Evolutionary conservation across 1,140 invertebrate species (phyloP).

Genomic region (Eufriesea mexicana): DNA sequence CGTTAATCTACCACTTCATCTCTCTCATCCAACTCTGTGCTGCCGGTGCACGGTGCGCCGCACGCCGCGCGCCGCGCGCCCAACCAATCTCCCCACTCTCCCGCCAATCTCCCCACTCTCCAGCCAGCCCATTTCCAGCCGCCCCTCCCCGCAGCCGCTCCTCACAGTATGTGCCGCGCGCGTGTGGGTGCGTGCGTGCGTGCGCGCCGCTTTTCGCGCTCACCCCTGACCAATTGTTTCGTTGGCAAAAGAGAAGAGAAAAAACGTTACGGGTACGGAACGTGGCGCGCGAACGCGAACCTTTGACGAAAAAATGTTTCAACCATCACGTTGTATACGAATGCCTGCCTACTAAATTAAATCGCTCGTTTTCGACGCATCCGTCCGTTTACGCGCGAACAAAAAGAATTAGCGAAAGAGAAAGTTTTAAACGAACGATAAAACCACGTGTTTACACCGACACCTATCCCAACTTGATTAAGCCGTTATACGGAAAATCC

Average conservation of each 20-base stretch:
- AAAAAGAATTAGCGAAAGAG: constrained; percentile 44
- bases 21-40: constrained; percentile 63
- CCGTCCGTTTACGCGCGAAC: constrained; percentile 45
- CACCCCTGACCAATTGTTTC: constrained; percentile 61
- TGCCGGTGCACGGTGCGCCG: neutral
- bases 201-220: constrained; percentile 26
- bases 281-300: constrained; percentile 18
- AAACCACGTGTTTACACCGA: constrained; percentile 23
- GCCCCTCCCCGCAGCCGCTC: neutral
- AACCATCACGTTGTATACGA: constrained; percentile 54
- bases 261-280: neutral
- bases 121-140: neutral
- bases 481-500: neutral
- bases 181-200: neutral
- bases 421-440: constrained; percentile 41
- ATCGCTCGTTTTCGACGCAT: constrained; percentile 61
- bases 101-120: constrained; percentile 23
- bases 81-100: constrained; percentile 64
- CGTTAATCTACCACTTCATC: constrained; percentile 73
- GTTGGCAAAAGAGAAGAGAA: constrained; percentile 52
- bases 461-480: constrained; percentile 15
- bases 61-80: too few relatives aligned
- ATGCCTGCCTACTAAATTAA: constrained; percentile 60
- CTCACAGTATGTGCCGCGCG: neutral
- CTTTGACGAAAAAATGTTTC: constrained; percentile 62